Base-by-base conservation (phyloP, 2,113 vertebrate species). In the Ciconia maguari region DNA sequence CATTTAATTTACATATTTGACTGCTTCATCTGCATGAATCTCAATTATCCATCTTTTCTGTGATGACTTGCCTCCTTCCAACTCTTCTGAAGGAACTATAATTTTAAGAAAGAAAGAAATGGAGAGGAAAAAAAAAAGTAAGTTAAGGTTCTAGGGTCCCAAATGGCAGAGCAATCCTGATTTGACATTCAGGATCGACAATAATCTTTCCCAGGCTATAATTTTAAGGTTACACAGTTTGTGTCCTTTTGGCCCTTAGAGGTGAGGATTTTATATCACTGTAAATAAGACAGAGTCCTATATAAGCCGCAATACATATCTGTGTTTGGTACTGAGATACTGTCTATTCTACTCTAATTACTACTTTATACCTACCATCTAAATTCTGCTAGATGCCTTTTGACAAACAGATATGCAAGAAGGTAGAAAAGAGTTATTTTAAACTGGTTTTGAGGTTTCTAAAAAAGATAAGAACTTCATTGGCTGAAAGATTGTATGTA, bases 1-100 rank as follows among this genome's bases (percentile, higher is more conserved):
- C 44, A 58, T 84, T 79, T 81, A 68, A 94, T 97, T 96, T 96
- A 34, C 83, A 92, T 94, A 87, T 89, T 90, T 89, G 68, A 93
- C 83, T 96, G 65, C 57, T 92, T 92, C 77, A 61, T 91, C 83
- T 95, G 65, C 86, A 72, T 75, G 65, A 79, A 68, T 84, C 76
- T 86, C 83, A 95, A 76, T 95, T 94, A 93, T 71, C 70, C 15
- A 25, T 91, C 64, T 90, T 87, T 48, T 51, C 38, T 64, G 60
- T 75, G 68, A 94, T 78, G 30, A 82, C 61, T 91, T 90, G 7
- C 49, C 34, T 92, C 27, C 42, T 79, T 93, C 65, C 21, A 89
- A 6, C 41, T 89, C 52, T 84, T 94, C n/a, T 84, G 44, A 66
- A 90, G 38, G 29, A 90, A 30, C 9, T 84, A 11, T 42, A 68